A percentile compares a stretch with the other conserved stretches of the same genome.
phyloP scores from a whole-genome alignment of 2,888 invertebrate genomes.

The Ormia ochracea region DNA sequence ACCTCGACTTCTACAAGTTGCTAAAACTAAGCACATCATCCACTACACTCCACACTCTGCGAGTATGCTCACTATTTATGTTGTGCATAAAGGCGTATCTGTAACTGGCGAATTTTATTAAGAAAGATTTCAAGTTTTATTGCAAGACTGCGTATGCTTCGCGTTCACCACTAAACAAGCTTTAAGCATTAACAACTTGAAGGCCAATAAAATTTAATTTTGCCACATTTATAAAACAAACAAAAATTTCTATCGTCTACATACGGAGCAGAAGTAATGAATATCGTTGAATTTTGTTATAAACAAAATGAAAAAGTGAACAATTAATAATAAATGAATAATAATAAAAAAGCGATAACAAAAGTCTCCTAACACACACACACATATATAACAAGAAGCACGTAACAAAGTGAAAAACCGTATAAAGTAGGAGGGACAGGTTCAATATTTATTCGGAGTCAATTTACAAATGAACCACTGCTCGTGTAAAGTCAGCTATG shows the following conservation, averaged over 20 bases:
- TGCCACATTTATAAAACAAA: neutral
- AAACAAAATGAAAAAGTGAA: conserved; percentile 31
- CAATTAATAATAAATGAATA: conserved; percentile 23
- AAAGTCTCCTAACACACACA: conserved; percentile 17
- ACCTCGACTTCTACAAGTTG: too few species aligned
- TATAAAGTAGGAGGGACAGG: conserved; percentile 35
- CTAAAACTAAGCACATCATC: too few species aligned
- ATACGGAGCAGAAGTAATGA: conserved; percentile 20
- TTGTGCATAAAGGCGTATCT: too few species aligned
- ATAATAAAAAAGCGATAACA: conserved; percentile 3
- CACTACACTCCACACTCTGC: too few species aligned
- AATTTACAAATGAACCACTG: neutral
- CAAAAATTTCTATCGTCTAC: neutral
- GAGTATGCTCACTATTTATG: too few species aligned
- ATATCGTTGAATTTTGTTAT: conserved; percentile 6
- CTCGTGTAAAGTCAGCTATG: neutral
- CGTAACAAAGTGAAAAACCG: neutral
- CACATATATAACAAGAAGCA: too few species aligned
- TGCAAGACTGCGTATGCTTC: too few species aligned
- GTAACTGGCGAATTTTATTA: too few species aligned
- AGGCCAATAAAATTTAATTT: neutral
- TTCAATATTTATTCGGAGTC: conserved; percentile 31
- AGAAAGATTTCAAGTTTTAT: too few species aligned
- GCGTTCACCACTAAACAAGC: neutral
- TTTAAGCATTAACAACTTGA: neutral